Conservation (phyloP, 2,888 invertebrate genomes). For the Vanessa cardui region DNA sequence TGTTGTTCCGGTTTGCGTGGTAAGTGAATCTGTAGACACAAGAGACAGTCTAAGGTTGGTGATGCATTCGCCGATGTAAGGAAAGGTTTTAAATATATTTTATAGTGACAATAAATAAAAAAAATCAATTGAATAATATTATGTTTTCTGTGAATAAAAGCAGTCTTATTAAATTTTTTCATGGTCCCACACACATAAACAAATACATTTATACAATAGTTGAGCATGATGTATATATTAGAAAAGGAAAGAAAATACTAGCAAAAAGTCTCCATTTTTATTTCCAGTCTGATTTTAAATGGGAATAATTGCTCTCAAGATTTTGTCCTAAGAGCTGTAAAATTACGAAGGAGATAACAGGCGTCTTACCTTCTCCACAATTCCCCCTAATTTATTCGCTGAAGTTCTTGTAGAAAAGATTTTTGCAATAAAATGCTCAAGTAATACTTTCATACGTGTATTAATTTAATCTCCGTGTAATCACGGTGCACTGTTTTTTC, state of each 20-base stretch:
- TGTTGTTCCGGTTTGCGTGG: too few relatives aligned
- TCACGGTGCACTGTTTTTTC: neutral
- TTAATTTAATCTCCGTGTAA: neutral
- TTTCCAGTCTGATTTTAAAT: slow-evolving; percentile 48
- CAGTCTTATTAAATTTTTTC: too few relatives aligned
- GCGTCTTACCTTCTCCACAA: slow-evolving; percentile 57
- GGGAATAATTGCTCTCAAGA: slow-evolving; percentile 60
- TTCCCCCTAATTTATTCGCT: slow-evolving; percentile 68
- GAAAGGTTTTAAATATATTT: too few relatives aligned
- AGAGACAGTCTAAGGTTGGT: too few relatives aligned
- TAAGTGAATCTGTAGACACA: too few relatives aligned
- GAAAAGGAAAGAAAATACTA: slow-evolving; percentile 12
- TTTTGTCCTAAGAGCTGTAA: slow-evolving; percentile 58
- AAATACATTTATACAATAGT: too few relatives aligned
- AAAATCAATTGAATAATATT: too few relatives aligned
- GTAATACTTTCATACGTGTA: slow-evolving; percentile 3
- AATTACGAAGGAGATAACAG: slow-evolving; percentile 66
- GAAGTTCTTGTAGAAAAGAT: slow-evolving; percentile 55
- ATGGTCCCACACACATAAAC: too few relatives aligned
- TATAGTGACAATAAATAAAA: too few relatives aligned
- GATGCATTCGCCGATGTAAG: too few relatives aligned
- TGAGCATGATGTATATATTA: neutral
- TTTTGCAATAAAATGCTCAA: slow-evolving; percentile 5
- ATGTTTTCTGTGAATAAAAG: too few relatives aligned
- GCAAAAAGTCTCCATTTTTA: slow-evolving; percentile 43